phyloP scores from a whole-genome alignment of 2,888 invertebrate species.

The Ormyrus pomaceus region DNA sequence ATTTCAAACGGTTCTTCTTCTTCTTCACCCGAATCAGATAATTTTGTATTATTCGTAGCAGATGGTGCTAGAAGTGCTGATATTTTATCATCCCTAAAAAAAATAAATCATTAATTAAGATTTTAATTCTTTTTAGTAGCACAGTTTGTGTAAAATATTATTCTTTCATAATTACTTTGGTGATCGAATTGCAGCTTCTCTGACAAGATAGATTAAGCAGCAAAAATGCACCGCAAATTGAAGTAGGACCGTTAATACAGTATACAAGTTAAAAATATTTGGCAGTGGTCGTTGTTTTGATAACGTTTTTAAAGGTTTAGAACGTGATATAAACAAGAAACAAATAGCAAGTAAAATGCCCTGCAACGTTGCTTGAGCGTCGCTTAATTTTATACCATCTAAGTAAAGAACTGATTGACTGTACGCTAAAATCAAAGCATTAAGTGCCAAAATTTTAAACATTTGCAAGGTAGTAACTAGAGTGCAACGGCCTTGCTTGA shows the following conservation, averaged over 20 bases:
- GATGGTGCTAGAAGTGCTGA: slow-evolving; percentile 58
- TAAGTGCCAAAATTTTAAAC: slow-evolving; percentile 99
- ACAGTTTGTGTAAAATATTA: not conserved
- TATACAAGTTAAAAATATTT: slow-evolving; percentile 99
- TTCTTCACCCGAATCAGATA: slow-evolving; percentile 73
- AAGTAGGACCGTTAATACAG: slow-evolving; percentile 93
- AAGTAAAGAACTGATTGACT: slow-evolving; percentile 96
- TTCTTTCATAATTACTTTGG: slow-evolving; percentile 78
- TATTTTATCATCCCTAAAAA: slow-evolving; percentile 77
- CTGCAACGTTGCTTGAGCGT: slow-evolving; percentile 98
- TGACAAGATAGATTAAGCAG: slow-evolving; percentile 92
- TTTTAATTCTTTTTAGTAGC: not conserved
- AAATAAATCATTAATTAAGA: slow-evolving; percentile 12
- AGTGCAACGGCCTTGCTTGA: slow-evolving; percentile 99
- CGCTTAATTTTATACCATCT: slow-evolving; percentile 98
- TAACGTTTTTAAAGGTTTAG: slow-evolving; percentile 95
- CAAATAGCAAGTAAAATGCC: slow-evolving; percentile 96
- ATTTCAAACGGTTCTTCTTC: slow-evolving; percentile 93
- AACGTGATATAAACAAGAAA: slow-evolving; percentile 98
- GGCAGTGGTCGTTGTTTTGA: slow-evolving; percentile 97
- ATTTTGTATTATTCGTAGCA: slow-evolving; percentile 54
- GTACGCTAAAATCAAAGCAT: slow-evolving; percentile 98
- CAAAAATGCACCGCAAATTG: slow-evolving; percentile 97
- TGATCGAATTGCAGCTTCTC: slow-evolving; percentile 84
- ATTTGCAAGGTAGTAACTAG: slow-evolving; percentile 99